Conservation (phyloP, 2,797 vertebrate species). For the Rousettus madagascariensis region DNA sequence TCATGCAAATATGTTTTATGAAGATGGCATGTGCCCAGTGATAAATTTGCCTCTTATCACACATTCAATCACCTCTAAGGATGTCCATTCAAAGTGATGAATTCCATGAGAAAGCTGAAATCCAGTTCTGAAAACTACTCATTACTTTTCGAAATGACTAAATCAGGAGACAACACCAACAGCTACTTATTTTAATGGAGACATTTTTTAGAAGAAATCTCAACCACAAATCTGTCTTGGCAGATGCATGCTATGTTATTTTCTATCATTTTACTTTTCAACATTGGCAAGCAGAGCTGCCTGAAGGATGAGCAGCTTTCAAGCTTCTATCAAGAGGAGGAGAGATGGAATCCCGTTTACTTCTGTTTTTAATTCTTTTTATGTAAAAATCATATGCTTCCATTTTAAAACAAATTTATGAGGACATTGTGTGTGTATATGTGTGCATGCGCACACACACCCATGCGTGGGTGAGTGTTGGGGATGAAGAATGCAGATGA, state of each 20-base stretch:
- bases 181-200: slow-evolving; percentile 67
- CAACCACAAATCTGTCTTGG: slow-evolving; percentile 67
- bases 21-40: not conserved
- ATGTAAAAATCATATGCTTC: slow-evolving; percentile 48
- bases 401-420: slow-evolving; percentile 42
- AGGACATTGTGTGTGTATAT: not conserved
- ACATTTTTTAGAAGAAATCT: slow-evolving; percentile 62
- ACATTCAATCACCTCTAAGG: not conserved
- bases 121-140: slow-evolving; percentile 34
- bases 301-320: slow-evolving; percentile 63
- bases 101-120: slow-evolving; percentile 59
- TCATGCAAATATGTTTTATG: not conserved
- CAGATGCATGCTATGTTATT: slow-evolving; percentile 55
- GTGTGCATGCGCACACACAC: rapidly evolving
- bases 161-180: slow-evolving; percentile 59
- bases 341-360: slow-evolving; percentile 54
- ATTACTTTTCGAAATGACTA: slow-evolving; percentile 62
- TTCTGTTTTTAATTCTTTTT: slow-evolving; percentile 53
- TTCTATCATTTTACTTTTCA: slow-evolving; percentile 56
- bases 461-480: not conserved
- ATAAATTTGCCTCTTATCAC: not conserved
- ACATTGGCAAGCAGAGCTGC: slow-evolving; percentile 29
- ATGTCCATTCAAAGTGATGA: not conserved
- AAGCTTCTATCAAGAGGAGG: slow-evolving; percentile 24
- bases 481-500: not conserved